Percentiles rank a stretch among this genome's conserved stretches.
Evolutionary conservation across 2,797 vertebrate genomes (phyloP).

Genomic region (Hozukius guyotensis): DNA sequence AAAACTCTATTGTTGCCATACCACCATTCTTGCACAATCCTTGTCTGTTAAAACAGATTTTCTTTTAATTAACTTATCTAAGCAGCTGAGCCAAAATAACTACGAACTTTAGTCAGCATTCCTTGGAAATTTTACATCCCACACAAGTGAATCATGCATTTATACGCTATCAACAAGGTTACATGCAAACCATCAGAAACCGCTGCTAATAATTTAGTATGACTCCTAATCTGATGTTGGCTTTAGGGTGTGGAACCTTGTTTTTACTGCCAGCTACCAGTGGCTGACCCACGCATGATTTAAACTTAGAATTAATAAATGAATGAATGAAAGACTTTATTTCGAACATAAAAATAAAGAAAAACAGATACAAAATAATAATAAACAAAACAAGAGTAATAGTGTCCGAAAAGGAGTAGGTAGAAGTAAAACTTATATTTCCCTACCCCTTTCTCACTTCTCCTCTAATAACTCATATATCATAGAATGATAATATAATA

Average conservation of each 20-base stretch:
- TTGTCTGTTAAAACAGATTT: not conserved
- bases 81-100: not conserved
- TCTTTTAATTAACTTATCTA: not conserved
- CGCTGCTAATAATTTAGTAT: not conserved
- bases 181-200: not conserved
- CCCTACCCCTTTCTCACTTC: no score
- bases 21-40: no score
- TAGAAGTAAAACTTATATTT: no score
- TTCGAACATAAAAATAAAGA: no score
- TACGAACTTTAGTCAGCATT: no score
- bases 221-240: conserved; percentile 4
- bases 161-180: not conserved
- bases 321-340: no score
- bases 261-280: not conserved
- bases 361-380: no score
- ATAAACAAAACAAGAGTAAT: no score
- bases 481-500: no score
- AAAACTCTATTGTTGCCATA: not conserved
- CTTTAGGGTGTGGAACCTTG: not conserved
- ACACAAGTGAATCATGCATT: not conserved
- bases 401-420: no score
- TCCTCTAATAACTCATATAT: no score
- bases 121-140: not conserved
- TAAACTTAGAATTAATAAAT: not conserved
- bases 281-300: not conserved